phyloP scores from a whole-genome alignment of 2,888 invertebrate species.

The Drosophila neutralis region DNA sequence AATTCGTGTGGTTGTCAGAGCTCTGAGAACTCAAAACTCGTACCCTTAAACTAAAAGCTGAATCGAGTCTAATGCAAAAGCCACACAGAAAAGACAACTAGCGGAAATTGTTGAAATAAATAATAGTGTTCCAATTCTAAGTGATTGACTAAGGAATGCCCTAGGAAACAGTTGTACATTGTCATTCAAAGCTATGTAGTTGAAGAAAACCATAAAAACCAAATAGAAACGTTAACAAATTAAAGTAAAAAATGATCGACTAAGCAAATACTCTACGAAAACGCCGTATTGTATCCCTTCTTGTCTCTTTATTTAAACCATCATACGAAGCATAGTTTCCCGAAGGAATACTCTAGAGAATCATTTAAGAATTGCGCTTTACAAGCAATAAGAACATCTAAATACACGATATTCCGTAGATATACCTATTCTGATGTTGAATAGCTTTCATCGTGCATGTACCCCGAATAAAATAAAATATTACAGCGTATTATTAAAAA shows the following conservation, averaged over 20 bases:
- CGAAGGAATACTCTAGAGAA: neutral
- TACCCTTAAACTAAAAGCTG: conserved; percentile 35
- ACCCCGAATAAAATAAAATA: neutral
- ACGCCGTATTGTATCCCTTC: neutral
- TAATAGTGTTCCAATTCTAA: conserved; percentile 26
- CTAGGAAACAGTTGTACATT: neutral
- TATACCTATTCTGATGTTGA: neutral
- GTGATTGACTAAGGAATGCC: neutral
- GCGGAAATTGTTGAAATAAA: conserved; percentile 62
- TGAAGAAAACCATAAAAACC: no score
- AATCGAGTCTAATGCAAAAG: conserved; percentile 65
- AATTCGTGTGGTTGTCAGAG: conserved; percentile 39
- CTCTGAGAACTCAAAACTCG: conserved; percentile 25
- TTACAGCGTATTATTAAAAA: conserved; percentile 37
- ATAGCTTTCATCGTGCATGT: neutral
- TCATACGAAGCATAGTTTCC: neutral
- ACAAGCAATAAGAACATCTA: neutral
- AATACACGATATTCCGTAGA: neutral
- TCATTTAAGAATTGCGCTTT: neutral
- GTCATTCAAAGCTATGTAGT: neutral
- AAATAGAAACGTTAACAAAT: neutral
- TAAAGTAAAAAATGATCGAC: neutral
- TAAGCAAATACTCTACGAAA: neutral
- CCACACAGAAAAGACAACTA: conserved; percentile 54
- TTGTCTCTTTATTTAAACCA: neutral